Evolutionary conservation across 2,113 vertebrate species (phyloP).

Genomic region (Polypterus bichir): DNA sequence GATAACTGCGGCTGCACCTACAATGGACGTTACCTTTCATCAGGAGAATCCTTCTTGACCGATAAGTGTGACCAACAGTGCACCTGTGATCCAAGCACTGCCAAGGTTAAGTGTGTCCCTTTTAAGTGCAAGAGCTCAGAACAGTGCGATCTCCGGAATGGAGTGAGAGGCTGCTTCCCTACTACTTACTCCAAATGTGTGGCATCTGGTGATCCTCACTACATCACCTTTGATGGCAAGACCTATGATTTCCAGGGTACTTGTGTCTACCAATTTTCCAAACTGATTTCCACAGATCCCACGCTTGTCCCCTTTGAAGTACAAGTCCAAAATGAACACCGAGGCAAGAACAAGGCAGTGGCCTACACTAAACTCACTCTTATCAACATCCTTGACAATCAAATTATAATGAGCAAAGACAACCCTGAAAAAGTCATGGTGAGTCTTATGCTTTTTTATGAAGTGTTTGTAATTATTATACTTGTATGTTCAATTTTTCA

Average conservation of each 20-base stretch:
- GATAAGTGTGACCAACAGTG: constrained; percentile 24
- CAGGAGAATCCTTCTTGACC: constrained; percentile 20
- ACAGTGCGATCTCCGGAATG: constrained; percentile 34
- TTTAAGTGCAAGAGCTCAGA: constrained; percentile 22
- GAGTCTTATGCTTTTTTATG: neutral
- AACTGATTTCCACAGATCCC: constrained; percentile 17
- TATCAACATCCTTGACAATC: constrained; percentile 15
- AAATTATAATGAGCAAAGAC: constrained; percentile 24
- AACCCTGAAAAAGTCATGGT: constrained; percentile 22
- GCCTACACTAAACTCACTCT: constrained; percentile 25
- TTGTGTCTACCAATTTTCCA: constrained; percentile 29
- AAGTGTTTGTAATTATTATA: neutral
- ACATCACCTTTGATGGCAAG: constrained; percentile 28
- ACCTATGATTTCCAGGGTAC: constrained; percentile 30
- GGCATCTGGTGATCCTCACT: constrained; percentile 30
- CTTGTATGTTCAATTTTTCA: neutral
- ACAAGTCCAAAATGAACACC: constrained; percentile 28
- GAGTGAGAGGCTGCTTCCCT: constrained; percentile 45
- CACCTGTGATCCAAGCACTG: constrained; percentile 15
- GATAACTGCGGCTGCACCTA: constrained; percentile 33
- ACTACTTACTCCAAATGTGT: constrained; percentile 13
- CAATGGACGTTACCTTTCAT: constrained; percentile 12
- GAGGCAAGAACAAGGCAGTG: constrained; percentile 26
- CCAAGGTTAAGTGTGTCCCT: constrained; percentile 15
- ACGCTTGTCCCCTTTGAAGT: constrained; percentile 24